Conservation (phyloP, 2,888 invertebrate genomes). For the Tipula confusa region DNA sequence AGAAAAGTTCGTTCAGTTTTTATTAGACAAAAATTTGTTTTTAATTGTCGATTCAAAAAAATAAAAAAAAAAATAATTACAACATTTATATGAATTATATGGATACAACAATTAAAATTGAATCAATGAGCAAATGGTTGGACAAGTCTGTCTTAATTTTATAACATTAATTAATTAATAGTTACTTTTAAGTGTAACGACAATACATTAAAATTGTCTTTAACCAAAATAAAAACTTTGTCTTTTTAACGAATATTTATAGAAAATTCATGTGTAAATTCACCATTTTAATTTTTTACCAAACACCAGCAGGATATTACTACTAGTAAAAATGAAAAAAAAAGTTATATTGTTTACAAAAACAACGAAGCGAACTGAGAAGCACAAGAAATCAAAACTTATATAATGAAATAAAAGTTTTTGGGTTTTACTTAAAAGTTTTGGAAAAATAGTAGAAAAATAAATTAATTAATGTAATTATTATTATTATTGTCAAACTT, state of each 20-base stretch:
- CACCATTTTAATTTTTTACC: not conserved
- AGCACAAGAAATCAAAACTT: constrained; percentile 9
- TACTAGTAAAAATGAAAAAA: not conserved
- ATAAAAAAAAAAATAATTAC: not conserved
- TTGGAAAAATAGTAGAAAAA: not conserved
- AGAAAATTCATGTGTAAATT: not conserved
- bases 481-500: not conserved
- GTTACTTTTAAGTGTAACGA: not conserved
- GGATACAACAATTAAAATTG: not conserved
- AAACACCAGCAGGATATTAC: not conserved
- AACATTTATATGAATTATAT: not conserved
- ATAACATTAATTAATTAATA: not conserved
- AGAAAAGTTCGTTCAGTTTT: not conserved
- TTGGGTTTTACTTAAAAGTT: not conserved
- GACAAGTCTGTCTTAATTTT: not conserved
- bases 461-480: not conserved
- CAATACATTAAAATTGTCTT: not conserved
- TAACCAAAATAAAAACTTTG: not conserved
- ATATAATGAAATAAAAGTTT: not conserved
- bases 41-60: constrained; percentile 7
- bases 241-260: not conserved
- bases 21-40: not conserved
- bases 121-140: not conserved
- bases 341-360: not conserved
- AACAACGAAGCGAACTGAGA: not conserved